phyloP scores from a whole-genome alignment of 1,140 invertebrate species.

The Melitaea cinxia region DNA sequence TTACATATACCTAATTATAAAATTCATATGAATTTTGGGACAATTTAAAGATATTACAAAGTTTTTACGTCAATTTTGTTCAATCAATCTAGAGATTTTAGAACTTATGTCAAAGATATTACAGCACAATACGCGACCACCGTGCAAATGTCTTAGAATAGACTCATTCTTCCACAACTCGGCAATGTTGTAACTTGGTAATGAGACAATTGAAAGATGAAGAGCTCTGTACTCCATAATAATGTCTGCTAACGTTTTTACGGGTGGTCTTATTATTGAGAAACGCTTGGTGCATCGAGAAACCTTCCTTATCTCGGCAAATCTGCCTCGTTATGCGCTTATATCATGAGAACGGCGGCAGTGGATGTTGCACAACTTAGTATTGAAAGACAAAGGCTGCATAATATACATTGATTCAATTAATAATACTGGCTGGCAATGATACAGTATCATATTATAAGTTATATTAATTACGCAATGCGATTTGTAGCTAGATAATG shows the following conservation, averaged over 20 bases:
- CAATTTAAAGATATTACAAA: neutral
- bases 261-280: slow-evolving; percentile 64
- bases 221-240: slow-evolving; percentile 2
- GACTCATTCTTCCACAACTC: neutral
- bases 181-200: slow-evolving; percentile 57
- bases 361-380: slow-evolving; percentile 50
- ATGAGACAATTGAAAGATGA: slow-evolving; percentile 50
- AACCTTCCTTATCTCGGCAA: slow-evolving; percentile 60
- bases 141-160: neutral
- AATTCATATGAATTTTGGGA: neutral
- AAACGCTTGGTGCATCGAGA: slow-evolving; percentile 51
- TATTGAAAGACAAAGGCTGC: slow-evolving; percentile 38
- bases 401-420: slow-evolving; percentile 32
- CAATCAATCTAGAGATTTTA: neutral
- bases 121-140: neutral
- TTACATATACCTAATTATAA: neutral
- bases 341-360: slow-evolving; percentile 65
- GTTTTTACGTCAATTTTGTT: neutral
- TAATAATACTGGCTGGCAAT: slow-evolving; percentile 22
- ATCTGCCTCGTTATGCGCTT: slow-evolving; percentile 68
- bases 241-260: slow-evolving; percentile 64
- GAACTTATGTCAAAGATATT: neutral
- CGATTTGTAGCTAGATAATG: too few relatives aligned
- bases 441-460: slow-evolving; percentile 1
- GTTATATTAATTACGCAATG: neutral